Conservation (phyloP, 2,888 invertebrate species). For the Apotomis betuletana region DNA sequence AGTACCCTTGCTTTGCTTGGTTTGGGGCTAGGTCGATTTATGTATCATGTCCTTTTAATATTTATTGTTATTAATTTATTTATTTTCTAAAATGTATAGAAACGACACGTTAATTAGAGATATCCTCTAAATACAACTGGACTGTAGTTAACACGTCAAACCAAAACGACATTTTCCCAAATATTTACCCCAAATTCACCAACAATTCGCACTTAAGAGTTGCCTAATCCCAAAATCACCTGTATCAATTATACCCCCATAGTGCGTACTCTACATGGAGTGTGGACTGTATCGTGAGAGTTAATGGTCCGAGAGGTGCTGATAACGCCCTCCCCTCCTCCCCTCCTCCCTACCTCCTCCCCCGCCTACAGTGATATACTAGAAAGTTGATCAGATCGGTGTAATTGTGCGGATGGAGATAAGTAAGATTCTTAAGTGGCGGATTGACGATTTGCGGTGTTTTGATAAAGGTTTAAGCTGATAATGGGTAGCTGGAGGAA, state of each 20-base stretch:
- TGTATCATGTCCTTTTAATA: too few relatives aligned
- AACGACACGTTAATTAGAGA: too few relatives aligned
- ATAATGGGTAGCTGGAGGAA: too few relatives aligned
- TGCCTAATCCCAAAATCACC: conserved; percentile 49
- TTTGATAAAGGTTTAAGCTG: background rate
- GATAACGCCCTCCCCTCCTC: conserved; percentile 60
- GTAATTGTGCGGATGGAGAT: conserved; percentile 76
- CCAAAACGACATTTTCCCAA: too few relatives aligned
- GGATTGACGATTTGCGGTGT: conserved; percentile 47
- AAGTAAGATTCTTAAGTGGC: conserved; percentile 49
- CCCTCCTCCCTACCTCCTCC: conserved; percentile 34
- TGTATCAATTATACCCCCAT: conserved; percentile 64
- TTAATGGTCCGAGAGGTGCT: conserved; percentile 75
- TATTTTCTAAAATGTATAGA: too few relatives aligned
- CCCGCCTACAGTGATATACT: conserved; percentile 43
- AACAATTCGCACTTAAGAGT: background rate
- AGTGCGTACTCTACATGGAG: conserved; percentile 73
- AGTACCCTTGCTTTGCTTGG: too few relatives aligned
- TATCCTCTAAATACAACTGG: too few relatives aligned
- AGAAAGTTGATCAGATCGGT: conserved; percentile 66
- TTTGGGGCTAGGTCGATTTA: too few relatives aligned
- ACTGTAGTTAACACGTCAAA: too few relatives aligned
- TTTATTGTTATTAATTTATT: too few relatives aligned
- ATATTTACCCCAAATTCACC: background rate
- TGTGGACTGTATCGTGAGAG: conserved; percentile 78